Percentiles rank a stretch among this genome's conserved stretches.
phyloP scores from a whole-genome alignment of 2,888 invertebrate species.

The Choristoneura rosaceana region DNA sequence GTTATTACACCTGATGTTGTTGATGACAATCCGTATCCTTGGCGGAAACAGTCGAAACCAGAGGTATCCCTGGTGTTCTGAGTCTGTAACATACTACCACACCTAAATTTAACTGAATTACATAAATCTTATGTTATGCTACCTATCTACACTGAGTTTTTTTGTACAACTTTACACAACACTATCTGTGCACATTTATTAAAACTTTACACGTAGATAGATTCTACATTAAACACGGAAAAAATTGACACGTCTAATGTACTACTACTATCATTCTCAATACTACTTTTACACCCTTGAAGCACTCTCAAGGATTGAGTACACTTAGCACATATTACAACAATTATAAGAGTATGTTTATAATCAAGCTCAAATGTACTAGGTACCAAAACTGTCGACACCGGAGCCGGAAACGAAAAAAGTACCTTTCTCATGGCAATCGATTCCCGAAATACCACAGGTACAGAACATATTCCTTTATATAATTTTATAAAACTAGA shows the following conservation, averaged over 20 bases:
- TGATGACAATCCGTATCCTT: slow-evolving; percentile 50
- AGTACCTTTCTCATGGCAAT: slow-evolving; percentile 77
- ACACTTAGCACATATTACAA: slow-evolving; percentile 14
- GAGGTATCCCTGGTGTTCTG: slow-evolving; percentile 33
- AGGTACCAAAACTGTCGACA: slow-evolving; percentile 67
- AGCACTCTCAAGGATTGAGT: slow-evolving; percentile 17
- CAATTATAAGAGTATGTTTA: not conserved
- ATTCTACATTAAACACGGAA: slow-evolving; percentile 20
- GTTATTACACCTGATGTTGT: slow-evolving; percentile 48
- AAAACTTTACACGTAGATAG: slow-evolving; percentile 33
- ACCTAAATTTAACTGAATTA: slow-evolving; percentile 15
- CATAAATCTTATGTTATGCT: not conserved
- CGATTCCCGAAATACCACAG: slow-evolving; percentile 81
- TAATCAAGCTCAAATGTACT: slow-evolving; percentile 46
- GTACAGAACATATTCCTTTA: slow-evolving; percentile 54
- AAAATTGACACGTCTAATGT: slow-evolving; percentile 11
- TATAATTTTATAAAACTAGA: slow-evolving; percentile 28
- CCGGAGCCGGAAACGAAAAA: slow-evolving; percentile 63
- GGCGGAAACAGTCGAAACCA: slow-evolving; percentile 53
- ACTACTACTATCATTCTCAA: slow-evolving; percentile 5
- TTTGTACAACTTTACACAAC: not conserved
- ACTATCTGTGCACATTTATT: slow-evolving; percentile 31
- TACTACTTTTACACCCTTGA: slow-evolving; percentile 9
- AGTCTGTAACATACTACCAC: slow-evolving; percentile 33
- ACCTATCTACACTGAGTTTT: slow-evolving; percentile 1